Base-by-base conservation (phyloP, 2,888 invertebrate species). In the Noctua janthina region DNA sequence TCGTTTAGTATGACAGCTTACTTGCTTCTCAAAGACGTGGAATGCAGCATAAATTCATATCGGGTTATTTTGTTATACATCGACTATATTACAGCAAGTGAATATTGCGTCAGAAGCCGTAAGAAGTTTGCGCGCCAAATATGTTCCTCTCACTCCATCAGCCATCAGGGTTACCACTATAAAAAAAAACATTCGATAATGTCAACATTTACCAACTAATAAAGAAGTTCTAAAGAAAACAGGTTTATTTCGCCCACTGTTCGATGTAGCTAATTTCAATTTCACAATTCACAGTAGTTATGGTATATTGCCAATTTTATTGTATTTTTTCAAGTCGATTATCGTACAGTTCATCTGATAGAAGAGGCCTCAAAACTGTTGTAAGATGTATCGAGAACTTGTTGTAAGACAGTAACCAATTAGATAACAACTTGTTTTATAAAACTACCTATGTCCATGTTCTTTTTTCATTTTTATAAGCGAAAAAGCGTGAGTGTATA, bases 81-180 rank as follows among this genome's bases (percentile, higher is more conserved):
- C 89, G 71, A 83, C 81, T 75, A 59, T 90, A 92, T 91, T 93
- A 92, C 91, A 92, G 93, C 92, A 92, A 91, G 89, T 89, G 82
- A 78, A 76, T 84, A 92, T 95, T 95, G 94, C 95, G 93, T 94
- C 95, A 95, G 92, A 91, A 91, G 87, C 90, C 86, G 91, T 93
- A 93, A 93, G 92, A 92, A 86, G 80, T 88, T 82, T 78, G 83
- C 81, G 73, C 85, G 78, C 83, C 87, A 87, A 89, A 89, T 87
- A 90, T 89, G 90, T 90, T 91, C 95, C 95, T 94, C 94, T 95
- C 94, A 94, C 94, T 94, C 91, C 85, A 90, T 84, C 92, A 94
- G 93, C 91, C 84, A 91, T 83, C 92, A 94, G 93, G 93, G 93
- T 87, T 93, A 91, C 82, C 91, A 87, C 85, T 78, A 43, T 29